These are phyloP conservation scores for Peromyscus californicus DNA, from an alignment of 2,113 vertebrate species.

Conservation along the genomic window DNA sequence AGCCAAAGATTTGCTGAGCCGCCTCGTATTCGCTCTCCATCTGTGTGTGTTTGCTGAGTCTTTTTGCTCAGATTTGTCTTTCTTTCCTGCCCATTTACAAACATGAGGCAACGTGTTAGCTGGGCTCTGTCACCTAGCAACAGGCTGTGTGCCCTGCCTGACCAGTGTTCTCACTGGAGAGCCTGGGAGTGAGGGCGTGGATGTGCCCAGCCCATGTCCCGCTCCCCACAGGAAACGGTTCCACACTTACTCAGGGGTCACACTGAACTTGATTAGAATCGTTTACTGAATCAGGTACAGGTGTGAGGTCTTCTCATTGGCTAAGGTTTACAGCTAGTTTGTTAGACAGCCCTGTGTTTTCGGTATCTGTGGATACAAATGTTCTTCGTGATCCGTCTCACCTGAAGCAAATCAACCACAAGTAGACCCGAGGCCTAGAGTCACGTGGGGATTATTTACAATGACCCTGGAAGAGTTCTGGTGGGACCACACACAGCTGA, in stretches of 20 bases:
- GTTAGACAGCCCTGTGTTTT: neutral
- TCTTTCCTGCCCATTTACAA: neutral
- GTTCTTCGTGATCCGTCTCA: neutral
- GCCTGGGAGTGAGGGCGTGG: rapidly evolving
- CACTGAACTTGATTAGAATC: neutral
- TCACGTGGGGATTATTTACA: neutral
- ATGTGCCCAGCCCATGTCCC: neutral
- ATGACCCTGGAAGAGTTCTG: neutral
- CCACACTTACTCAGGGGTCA: neutral
- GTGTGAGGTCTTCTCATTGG: neutral
- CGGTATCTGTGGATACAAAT: neutral
- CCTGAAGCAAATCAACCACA: neutral
- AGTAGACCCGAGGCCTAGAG: neutral
- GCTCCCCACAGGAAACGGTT: neutral
- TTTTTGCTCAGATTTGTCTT: neutral
- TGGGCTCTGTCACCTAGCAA: neutral
- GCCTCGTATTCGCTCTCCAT: neutral
- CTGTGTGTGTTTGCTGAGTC: slow-evolving; percentile 29
- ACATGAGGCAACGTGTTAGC: neutral
- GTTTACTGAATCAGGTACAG: neutral
- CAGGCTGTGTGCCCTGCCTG: neutral
- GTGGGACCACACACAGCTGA: neutral
- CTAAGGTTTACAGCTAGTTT: neutral
- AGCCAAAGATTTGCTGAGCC: slow-evolving; percentile 29
- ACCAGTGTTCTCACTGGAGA: neutral